These are phyloP conservation scores for Panthera leo DNA, from an alignment of 2,113 vertebrate genomes.

Conservation along the genomic window DNA sequence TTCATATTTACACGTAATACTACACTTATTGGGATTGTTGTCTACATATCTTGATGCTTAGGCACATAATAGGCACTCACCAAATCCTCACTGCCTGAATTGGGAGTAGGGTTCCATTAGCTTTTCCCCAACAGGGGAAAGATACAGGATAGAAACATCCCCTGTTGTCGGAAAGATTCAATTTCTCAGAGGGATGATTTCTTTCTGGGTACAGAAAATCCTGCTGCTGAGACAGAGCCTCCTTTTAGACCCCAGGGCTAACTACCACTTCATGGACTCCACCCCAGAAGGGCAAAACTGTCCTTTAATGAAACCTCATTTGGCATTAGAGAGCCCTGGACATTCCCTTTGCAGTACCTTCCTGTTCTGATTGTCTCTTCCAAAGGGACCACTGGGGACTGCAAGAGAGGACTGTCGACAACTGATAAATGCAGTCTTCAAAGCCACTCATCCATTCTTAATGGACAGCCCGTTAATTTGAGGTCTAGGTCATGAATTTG, in stretches of 20 bases:
- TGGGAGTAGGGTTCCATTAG: background rate
- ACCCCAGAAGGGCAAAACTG: background rate
- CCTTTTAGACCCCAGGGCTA: background rate
- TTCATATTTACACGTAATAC: background rate
- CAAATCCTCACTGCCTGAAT: background rate
- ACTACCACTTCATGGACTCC: background rate
- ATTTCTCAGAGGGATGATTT: background rate
- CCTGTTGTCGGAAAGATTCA: background rate
- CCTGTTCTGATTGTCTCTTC: constrained; percentile 74
- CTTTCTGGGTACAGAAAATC: background rate
- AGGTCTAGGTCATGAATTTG: constrained; percentile 89
- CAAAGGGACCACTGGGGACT: constrained; percentile 74
- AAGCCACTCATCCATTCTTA: constrained; percentile 88
- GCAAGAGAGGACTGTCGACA: constrained; percentile 75
- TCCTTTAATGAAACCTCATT: constrained; percentile 50
- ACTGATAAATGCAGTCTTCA: constrained; percentile 84
- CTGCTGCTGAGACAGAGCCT: background rate
- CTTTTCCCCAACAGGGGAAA: background rate
- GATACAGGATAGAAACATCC: background rate
- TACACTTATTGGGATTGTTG: background rate
- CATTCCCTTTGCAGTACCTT: constrained; percentile 45
- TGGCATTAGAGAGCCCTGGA: constrained; percentile 34
- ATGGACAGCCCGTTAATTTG: constrained; percentile 87
- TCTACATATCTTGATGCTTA: background rate
- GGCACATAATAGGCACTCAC: background rate